Conservation (phyloP, 2,113 vertebrate genomes). For the Grantiella picta region DNA sequence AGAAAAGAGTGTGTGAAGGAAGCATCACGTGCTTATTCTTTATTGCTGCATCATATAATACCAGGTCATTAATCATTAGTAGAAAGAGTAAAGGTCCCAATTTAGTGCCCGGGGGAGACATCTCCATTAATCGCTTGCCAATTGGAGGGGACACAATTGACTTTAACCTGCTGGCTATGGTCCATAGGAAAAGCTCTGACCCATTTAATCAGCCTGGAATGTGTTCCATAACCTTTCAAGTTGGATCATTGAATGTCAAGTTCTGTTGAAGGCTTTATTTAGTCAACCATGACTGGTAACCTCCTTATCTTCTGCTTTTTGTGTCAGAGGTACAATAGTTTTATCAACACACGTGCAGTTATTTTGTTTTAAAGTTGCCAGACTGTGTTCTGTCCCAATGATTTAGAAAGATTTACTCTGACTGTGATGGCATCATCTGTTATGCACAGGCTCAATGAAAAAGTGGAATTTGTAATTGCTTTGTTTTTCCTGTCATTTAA, state of each 20-base stretch:
- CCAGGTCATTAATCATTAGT: slow-evolving; percentile 66
- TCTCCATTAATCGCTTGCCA: slow-evolving; percentile 71
- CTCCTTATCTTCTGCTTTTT: slow-evolving; percentile 54
- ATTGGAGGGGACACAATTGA: slow-evolving; percentile 76
- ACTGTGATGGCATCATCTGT: slow-evolving; percentile 8
- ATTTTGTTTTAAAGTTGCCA: slow-evolving; percentile 48
- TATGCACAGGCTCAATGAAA: background rate
- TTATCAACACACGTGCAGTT: slow-evolving; percentile 13
- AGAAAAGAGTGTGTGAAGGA: background rate
- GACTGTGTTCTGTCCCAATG: slow-evolving; percentile 39
- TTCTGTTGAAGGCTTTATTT: slow-evolving; percentile 59
- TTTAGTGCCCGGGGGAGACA: slow-evolving; percentile 44
- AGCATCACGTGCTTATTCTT: slow-evolving; percentile 17
- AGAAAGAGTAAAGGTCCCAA: slow-evolving; percentile 55
- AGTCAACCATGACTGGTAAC: slow-evolving; percentile 60
- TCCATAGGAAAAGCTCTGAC: slow-evolving; percentile 70
- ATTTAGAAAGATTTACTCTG: slow-evolving; percentile 47
- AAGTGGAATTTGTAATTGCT: slow-evolving; percentile 27
- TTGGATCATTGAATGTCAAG: slow-evolving; percentile 61
- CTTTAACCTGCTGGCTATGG: slow-evolving; percentile 73
- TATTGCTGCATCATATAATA: slow-evolving; percentile 4
- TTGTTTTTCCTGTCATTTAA: slow-evolving; percentile 38
- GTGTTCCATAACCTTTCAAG: slow-evolving; percentile 74
- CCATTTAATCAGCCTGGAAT: slow-evolving; percentile 76
- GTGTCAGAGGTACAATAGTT: slow-evolving; percentile 61